Evolutionary conservation across 2,888 invertebrate genomes (phyloP), one percentile per base, ranked within the genome.

Genomic region (Steromphala cineraria): DNA sequence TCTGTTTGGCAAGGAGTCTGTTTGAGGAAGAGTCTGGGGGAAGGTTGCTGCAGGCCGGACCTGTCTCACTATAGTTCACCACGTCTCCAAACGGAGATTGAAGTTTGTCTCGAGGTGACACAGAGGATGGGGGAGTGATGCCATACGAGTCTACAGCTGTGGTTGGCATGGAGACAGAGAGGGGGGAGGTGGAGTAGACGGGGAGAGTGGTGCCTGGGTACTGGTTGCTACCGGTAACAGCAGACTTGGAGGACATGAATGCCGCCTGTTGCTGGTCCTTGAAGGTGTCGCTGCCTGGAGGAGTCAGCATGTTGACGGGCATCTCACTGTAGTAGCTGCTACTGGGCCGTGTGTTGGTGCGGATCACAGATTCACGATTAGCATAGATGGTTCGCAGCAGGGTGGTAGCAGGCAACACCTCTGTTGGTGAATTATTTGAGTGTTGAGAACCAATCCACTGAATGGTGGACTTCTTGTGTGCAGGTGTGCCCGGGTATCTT

Each of bases 41-140:
- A 13, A 74, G 31, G 75, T 74, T 74, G 19, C 52, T 28, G n/a
- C 28, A n/a, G 2, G 67, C 67, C 17, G 67, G n/a, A 17, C 78
- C 46, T 5, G 78, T 78, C 15, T 82, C 82, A 19, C 62, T 71
- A 55, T 56, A 82, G n/a, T 46, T 80, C 17, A 24, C 52, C 10
- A 53, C 46, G 46, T 83, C 83, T 13, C 67, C 76, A 67, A 87
- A 87, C 10, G 90, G 84, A 10, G 87, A 82, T 40, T 80, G 84
- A 53, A 89, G 83, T 94, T 96, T 97, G 91, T 98, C 98, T 83
- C 98, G 95, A 0, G 98, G 98, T 5, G 98, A 98, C 0, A 98
- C 98, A 3, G 98, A 98, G n/a, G 98, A 97, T 78, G 98, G 98
- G 78, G 98, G 98, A 4, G 98, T 98, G 97, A 98, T 98, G 75